These are phyloP conservation scores for Enhydra lutris DNA, from an alignment of 2,113 vertebrate species.

Conservation along the genomic window DNA sequence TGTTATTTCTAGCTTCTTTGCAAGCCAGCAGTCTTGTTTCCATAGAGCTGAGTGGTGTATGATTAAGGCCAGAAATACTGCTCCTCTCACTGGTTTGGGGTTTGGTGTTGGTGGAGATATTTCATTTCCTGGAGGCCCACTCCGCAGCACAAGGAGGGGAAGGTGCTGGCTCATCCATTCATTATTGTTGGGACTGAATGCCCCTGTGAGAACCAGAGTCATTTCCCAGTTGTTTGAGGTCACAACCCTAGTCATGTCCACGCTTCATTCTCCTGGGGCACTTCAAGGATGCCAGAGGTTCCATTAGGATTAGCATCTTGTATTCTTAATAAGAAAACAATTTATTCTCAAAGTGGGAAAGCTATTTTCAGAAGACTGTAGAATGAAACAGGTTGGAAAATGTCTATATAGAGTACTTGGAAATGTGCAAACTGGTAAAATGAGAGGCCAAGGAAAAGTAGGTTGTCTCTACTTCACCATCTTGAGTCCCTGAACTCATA, in stretches of 20 bases:
- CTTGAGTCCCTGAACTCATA: constrained; percentile 69
- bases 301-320: constrained; percentile 36
- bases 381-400: constrained; percentile 13
- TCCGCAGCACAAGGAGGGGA: background rate
- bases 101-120: constrained; percentile 40
- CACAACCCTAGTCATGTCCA: background rate
- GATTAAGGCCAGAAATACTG: constrained; percentile 23
- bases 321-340: constrained; percentile 60
- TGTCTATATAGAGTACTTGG: constrained; percentile 46
- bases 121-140: constrained; percentile 60
- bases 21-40: constrained; percentile 42
- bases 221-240: constrained; percentile 47
- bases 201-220: constrained; percentile 54
- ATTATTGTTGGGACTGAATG: constrained; percentile 45
- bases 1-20: constrained; percentile 51
- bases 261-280: constrained; percentile 23
- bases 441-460: constrained; percentile 1
- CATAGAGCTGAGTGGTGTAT: constrained; percentile 30
- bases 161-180: constrained; percentile 15
- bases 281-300: constrained; percentile 21
- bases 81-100: constrained; percentile 34
- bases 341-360: constrained; percentile 54
- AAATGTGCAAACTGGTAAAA: constrained; percentile 59
- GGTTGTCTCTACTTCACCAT: constrained; percentile 27
- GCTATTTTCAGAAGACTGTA: constrained; percentile 24